Percentiles rank a stretch among this genome's conserved stretches.
Conservation (phyloP, 2,888 invertebrate genomes). For the Drosophila basisetae region DNA sequence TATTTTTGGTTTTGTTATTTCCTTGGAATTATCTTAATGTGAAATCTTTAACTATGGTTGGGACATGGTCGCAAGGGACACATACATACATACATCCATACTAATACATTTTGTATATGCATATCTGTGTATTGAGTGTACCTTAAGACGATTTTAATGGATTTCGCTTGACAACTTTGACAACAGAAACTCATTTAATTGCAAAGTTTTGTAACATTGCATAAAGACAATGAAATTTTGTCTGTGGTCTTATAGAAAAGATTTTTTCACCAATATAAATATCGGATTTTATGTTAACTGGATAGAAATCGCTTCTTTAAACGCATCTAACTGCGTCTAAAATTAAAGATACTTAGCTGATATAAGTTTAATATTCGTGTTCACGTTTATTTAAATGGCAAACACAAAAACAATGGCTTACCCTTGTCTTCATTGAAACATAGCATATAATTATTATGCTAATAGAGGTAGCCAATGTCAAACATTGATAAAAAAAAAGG, state of each 20-base stretch:
- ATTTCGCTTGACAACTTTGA: constrained; percentile 70
- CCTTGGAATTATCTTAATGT: constrained; percentile 79
- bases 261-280: constrained; percentile 1
- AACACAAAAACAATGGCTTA: neutral
- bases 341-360: neutral
- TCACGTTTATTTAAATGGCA: neutral
- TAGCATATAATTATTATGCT: constrained; percentile 43
- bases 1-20: constrained; percentile 59
- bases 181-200: constrained; percentile 69
- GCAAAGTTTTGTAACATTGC: constrained; percentile 71
- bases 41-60: constrained; percentile 79
- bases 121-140: constrained; percentile 22
- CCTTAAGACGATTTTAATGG: constrained; percentile 75
- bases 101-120: constrained; percentile 11
- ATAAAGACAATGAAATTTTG: constrained; percentile 26
- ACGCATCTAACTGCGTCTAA: neutral
- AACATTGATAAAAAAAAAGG: constrained; percentile 15
- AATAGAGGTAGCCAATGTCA: constrained; percentile 50
- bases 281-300: neutral
- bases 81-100: constrained; percentile 41
- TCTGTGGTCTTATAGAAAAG: constrained; percentile 13
- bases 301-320: constrained; percentile 9
- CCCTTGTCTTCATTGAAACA: constrained; percentile 20
- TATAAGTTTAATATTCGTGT: neutral
- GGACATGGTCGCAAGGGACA: constrained; percentile 74